phyloP scores from a whole-genome alignment of 2,113 vertebrate species.

The Ailuropoda melanoleuca region DNA sequence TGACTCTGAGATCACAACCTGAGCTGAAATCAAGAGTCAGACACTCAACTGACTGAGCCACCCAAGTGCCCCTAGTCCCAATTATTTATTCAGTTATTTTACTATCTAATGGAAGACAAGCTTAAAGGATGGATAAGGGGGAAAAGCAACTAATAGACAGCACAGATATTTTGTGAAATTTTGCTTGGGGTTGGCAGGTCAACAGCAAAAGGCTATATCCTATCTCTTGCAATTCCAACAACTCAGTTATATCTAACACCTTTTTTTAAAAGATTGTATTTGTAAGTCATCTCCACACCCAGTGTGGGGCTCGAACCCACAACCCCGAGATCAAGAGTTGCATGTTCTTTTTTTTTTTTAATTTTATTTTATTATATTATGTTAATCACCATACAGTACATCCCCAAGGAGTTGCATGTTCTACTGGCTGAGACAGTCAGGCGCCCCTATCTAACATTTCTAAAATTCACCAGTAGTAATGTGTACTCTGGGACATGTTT shows the following conservation, averaged over 20 bases:
- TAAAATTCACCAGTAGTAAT: constrained; percentile 17
- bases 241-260: neutral
- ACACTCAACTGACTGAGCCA: neutral
- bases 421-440: neutral
- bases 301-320: neutral
- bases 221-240: neutral
- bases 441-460: neutral
- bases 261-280: neutral
- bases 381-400: too few species aligned
- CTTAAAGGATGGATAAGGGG: neutral
- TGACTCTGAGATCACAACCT: neutral
- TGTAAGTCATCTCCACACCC: neutral
- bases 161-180: neutral
- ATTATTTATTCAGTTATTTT: constrained; percentile 2
- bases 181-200: neutral
- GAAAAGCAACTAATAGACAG: neutral
- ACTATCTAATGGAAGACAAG: neutral
- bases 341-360: too few species aligned
- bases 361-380: too few species aligned
- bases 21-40: neutral
- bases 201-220: neutral
- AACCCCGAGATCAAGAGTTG: neutral
- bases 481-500: neutral
- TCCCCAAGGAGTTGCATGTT: neutral
- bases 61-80: neutral